Base-by-base conservation (phyloP, 2,888 invertebrate species). In the Strigamia transsilvanica region DNA sequence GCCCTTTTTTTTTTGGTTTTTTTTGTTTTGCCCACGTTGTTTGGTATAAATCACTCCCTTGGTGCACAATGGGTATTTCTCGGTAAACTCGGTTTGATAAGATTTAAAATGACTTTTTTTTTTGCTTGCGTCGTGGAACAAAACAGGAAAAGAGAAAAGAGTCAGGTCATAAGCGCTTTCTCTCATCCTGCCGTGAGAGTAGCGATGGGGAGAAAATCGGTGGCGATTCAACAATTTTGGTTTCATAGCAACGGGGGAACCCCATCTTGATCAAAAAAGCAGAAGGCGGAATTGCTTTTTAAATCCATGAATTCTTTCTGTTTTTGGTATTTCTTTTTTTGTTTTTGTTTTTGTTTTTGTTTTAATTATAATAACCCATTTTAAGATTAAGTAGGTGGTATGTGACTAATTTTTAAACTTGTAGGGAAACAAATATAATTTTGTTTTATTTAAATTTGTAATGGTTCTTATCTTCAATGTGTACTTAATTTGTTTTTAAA, bases 181-280 rank as follows among this genome's bases (percentile, higher is more conserved):
- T 78, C 78, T 32, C 77, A 23, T 32, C 12, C 18, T 18, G 78
- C 78, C 34, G 32, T 23, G 78, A 78, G 21, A 78, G 78, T 32
- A 41, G 78, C n/a, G 32, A 78, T 78, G 34, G 34, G 18, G 78
- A 78, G 38, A 78, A 78, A 78, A 78, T 78, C 78, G 78, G 78
- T 78, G 32, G 78, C 78, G 78, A 77, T 78, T 78, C 27, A 78
- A 41, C 78, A 78, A 78, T 78, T 41, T 78, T 27, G 78, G 27
- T 78, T 78, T 78, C 78, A 78, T 78, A 32, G 78, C 78, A 78
- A 32, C 78, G 78, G 78, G 38, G 41, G 32, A 78, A 78, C 38
- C 78, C 78, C 41, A 73, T 73, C 73, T 73, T 73, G 73, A 73
- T 73, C 27, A 73, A 46, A 46, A 73, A 73, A 7, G 18, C 27